These are phyloP conservation scores for Pseudoatta argentina DNA, from an alignment of 1,140 invertebrate species.

Conservation along the genomic window DNA sequence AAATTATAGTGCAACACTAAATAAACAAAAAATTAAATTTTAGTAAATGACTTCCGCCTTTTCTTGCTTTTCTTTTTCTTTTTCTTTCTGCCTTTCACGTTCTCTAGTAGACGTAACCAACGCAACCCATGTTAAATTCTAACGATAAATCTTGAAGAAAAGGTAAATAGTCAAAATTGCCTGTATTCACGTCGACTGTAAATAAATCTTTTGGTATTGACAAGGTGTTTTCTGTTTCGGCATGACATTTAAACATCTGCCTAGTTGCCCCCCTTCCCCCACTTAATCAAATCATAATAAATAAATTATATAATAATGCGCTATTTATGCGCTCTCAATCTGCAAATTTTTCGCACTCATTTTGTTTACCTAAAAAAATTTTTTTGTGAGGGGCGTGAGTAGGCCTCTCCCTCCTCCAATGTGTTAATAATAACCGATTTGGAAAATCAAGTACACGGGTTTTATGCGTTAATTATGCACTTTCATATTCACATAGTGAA, in stretches of 20 bases:
- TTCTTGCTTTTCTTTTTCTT: background rate
- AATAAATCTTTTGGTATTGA: slow-evolving; percentile 56
- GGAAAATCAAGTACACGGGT: no score
- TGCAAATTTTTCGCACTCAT: no score
- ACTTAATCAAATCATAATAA: no score
- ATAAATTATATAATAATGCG: no score
- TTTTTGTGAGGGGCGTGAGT: no score
- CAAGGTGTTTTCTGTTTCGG: background rate
- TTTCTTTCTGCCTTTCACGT: background rate
- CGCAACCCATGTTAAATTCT: background rate
- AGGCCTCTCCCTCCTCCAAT: no score
- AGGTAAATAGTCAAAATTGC: slow-evolving; percentile 53
- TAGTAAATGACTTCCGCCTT: background rate
- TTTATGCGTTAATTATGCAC: no score
- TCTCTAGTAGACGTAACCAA: background rate
- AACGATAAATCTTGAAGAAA: slow-evolving; percentile 29
- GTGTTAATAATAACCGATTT: no score
- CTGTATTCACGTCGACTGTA: background rate
- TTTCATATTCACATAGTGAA: no score
- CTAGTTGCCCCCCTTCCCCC: no score
- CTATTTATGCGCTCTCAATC: no score
- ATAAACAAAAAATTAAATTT: slow-evolving; percentile 1
- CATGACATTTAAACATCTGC: background rate
- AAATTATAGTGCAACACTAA: background rate
- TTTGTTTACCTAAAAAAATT: no score